Percentiles rank a stretch among this genome's conserved stretches.
phyloP scores from a whole-genome alignment of 2,888 invertebrate species.

The Helleia helle region DNA sequence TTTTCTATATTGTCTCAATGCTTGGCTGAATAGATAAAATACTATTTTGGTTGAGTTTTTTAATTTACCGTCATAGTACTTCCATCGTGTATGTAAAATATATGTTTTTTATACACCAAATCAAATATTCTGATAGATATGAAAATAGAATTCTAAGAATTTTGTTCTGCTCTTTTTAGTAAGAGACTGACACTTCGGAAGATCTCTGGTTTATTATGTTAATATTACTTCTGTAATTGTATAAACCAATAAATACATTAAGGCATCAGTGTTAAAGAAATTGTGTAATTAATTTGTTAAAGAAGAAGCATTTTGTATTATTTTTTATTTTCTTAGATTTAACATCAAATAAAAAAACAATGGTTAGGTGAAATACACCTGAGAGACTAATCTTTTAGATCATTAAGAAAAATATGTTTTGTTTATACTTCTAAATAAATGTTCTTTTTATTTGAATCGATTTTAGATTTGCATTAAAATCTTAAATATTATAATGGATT shows the following conservation, averaged over 20 bases:
- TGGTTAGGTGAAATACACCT: not conserved
- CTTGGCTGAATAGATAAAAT: no score
- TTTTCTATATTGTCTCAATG: no score
- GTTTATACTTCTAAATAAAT: slow-evolving; percentile 1
- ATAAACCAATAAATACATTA: not conserved
- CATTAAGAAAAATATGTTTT: not conserved
- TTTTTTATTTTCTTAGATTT: not conserved
- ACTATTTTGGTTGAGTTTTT: no score
- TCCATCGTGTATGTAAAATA: no score
- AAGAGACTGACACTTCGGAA: no score
- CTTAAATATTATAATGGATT: not conserved
- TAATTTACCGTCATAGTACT: no score
- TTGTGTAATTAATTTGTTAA: not conserved
- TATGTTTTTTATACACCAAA: no score
- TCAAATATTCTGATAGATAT: no score
- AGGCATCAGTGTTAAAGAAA: not conserved
- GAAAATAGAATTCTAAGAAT: no score
- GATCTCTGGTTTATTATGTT: no score
- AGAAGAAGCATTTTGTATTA: not conserved
- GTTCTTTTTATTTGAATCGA: not conserved
- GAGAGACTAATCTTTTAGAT: not conserved
- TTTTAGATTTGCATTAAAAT: not conserved
- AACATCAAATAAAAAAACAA: not conserved
- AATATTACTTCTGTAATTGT: no score
- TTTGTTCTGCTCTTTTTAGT: no score